phyloP scores from a whole-genome alignment of 2,888 invertebrate genomes.

The Eupithecia subumbrata region DNA sequence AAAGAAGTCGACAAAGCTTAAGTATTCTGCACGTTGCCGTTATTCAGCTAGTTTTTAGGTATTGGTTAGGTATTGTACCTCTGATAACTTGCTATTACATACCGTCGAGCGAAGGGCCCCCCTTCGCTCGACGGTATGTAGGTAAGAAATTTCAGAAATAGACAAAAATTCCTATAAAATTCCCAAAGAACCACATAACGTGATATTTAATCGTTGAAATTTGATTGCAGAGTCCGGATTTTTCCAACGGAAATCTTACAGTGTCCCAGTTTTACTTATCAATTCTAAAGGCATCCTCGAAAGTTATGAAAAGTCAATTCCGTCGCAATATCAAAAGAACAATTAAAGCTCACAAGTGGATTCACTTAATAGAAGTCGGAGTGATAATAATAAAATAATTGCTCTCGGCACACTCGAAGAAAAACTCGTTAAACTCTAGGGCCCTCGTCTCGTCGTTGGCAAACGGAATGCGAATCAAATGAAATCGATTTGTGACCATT shows the following conservation, averaged over 20 bases:
- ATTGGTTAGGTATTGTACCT: conserved; percentile 2
- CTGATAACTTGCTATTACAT: neutral
- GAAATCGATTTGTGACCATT: conserved; percentile 41
- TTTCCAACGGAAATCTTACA: neutral
- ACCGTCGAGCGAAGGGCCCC: neutral
- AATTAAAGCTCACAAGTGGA: conserved; percentile 60
- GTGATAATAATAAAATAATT: conserved; percentile 68
- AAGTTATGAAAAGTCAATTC: conserved; percentile 21
- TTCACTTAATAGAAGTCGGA: conserved; percentile 57
- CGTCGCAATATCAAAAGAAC: conserved; percentile 44
- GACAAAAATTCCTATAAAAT: neutral
- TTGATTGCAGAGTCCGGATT: neutral
- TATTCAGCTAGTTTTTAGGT: neutral
- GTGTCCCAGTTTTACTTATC: conserved; percentile 5
- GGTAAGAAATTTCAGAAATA: neutral
- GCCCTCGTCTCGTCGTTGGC: conserved; percentile 58
- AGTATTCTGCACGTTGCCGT: conserved; percentile 48
- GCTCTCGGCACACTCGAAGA: conserved; percentile 63
- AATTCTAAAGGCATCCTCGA: conserved; percentile 1
- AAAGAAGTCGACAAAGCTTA: conserved; percentile 58
- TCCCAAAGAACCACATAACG: neutral
- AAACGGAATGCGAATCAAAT: conserved; percentile 44
- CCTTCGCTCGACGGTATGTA: too few relatives aligned
- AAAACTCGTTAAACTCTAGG: conserved; percentile 77
- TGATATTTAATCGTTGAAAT: neutral